Base-by-base conservation (phyloP, 1,140 invertebrate species). In the Drosophila truncata region DNA sequence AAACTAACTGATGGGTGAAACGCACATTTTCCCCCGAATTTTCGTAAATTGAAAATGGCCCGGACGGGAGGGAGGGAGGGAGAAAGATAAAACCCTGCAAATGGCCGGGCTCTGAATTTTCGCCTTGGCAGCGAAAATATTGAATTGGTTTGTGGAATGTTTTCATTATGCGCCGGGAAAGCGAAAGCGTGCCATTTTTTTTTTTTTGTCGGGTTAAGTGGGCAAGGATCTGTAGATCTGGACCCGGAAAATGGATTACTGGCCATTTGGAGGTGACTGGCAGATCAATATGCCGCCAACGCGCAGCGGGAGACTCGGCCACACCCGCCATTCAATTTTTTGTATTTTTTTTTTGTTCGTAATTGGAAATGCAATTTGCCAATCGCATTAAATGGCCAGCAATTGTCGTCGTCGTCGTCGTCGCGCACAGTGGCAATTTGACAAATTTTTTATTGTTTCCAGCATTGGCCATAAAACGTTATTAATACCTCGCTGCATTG, bases 401-500 rank as follows among this genome's bases (percentile, higher is more conserved):
- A 80, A 87, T 78, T 77, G 74, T 46, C 63, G 46, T 46, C 42
- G 42, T 23, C 41, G 41, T 44, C 44, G 44, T 27, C 46, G 72
- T 55, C 55, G 76, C 63, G 31, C 58, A 44, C 85, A 58, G 83
- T 87, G 83, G 83, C 84, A 87, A 87, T 78, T 84, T 87, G 83
- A 87, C 83, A 87, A 87, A 87, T 87, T 84, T 87, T 88, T 88
- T 74, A 87, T 87, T 87, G 85, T 84, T 87, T 73, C 61, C 82
- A 84, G 75, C 61, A 66, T 57, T 67, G 80, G 31, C 71, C 76
- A 73, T 67, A 77, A 65, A 85, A 64, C 54, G 72, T 74, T 87
- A 83, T 83, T 84, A 87, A 87, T 84, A 78, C 77, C 57, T 65
- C 70, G 65, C 76, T 83, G 80, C 76, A 79, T 59, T 66, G 49